Conservation (phyloP, 2,113 vertebrate species). For the Ceyx cyanopectus region DNA sequence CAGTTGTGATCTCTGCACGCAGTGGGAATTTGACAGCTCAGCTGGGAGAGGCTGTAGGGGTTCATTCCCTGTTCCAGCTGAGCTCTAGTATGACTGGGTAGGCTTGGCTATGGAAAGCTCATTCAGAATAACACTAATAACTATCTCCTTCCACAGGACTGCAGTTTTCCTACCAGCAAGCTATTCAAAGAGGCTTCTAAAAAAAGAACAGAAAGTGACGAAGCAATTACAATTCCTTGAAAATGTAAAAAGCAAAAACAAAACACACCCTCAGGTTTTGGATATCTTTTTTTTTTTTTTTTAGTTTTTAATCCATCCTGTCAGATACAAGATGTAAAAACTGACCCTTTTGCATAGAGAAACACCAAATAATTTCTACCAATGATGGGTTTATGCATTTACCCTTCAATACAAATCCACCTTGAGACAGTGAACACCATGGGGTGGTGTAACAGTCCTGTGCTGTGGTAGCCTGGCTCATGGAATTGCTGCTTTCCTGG, state of each 20-base stretch:
- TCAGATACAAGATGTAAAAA: not conserved
- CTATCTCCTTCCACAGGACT: not conserved
- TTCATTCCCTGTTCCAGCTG: not conserved
- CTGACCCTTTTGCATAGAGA: not conserved
- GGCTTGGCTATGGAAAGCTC: not conserved
- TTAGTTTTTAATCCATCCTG: not conserved
- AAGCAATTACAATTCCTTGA: not conserved
- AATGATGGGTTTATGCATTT: not conserved
- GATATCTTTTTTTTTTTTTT: not conserved
- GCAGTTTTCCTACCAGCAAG: not conserved
- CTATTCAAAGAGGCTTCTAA: not conserved
- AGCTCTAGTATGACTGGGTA: not conserved
- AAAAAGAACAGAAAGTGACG: not conserved
- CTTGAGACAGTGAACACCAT: not conserved
- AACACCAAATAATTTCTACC: not conserved
- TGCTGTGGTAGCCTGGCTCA: not conserved
- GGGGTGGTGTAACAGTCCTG: not conserved
- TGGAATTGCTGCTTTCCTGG: not conserved
- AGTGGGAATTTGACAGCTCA: not conserved
- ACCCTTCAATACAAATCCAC: not conserved
- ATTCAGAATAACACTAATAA: not conserved
- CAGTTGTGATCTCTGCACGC: not conserved
- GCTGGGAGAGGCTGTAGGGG: not conserved
- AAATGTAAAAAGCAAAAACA: not conserved
- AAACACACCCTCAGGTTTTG: too few species aligned